Evolutionary conservation across 2,888 invertebrate species (phyloP).

Genomic region (Tiliacea aurago): DNA sequence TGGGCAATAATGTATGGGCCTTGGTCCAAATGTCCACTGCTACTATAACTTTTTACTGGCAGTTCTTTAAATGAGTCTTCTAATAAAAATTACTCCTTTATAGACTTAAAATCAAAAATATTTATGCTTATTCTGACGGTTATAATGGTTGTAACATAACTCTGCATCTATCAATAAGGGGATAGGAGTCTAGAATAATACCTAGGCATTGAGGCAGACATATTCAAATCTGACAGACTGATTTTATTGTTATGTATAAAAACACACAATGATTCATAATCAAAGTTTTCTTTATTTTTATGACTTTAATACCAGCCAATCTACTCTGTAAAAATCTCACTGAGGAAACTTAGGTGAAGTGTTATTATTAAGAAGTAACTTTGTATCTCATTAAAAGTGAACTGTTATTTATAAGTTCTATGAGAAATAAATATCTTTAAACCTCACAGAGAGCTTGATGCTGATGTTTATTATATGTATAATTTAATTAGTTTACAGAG

Average conservation of each 20-base stretch:
- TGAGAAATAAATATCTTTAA: too few relatives aligned
- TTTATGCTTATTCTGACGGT: not conserved
- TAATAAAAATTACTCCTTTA: not conserved
- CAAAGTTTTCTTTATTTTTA: conserved; percentile 10
- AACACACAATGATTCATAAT: not conserved
- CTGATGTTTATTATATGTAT: too few relatives aligned
- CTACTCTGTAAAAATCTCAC: too few relatives aligned
- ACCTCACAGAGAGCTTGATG: too few relatives aligned
- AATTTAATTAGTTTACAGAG: too few relatives aligned
- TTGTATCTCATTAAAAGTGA: too few relatives aligned
- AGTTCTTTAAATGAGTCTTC: not conserved
- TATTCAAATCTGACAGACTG: too few relatives aligned
- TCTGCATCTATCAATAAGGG: not conserved
- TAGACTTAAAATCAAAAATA: too few relatives aligned
- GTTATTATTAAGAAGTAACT: too few relatives aligned
- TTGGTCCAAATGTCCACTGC: not conserved
- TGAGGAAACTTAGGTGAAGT: too few relatives aligned
- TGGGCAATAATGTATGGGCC: not conserved
- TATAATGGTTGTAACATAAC: not conserved
- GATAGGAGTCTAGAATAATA: not conserved
- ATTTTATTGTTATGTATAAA: not conserved
- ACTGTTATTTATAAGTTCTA: too few relatives aligned
- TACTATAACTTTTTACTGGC: too few relatives aligned
- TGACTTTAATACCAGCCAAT: not conserved
- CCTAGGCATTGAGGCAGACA: not conserved